phyloP scores from a whole-genome alignment of 2,113 vertebrate genomes.

The Lates calcarifer region DNA sequence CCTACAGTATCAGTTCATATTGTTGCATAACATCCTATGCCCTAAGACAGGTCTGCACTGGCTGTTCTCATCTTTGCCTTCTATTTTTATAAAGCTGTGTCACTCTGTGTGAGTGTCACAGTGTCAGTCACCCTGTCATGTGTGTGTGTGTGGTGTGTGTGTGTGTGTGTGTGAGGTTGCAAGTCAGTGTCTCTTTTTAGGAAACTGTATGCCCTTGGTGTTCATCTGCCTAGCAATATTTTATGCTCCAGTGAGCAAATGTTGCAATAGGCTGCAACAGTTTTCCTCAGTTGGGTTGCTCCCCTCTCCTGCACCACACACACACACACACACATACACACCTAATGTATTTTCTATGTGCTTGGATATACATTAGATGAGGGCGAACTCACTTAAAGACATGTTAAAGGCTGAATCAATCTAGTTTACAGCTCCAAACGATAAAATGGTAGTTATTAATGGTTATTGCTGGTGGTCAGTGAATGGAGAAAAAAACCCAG shows the following conservation, averaged over 20 bases:
- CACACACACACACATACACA: neutral
- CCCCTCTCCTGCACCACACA: neutral
- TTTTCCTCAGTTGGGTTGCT: neutral
- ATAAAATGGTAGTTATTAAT: too few relatives aligned
- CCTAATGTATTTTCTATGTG: too few relatives aligned
- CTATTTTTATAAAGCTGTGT: neutral
- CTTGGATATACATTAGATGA: neutral
- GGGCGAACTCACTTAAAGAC: neutral
- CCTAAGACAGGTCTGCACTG: neutral
- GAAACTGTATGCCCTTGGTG: constrained; percentile 4
- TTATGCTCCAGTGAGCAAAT: constrained; percentile 26
- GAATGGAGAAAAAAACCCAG: too few relatives aligned
- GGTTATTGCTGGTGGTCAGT: too few relatives aligned
- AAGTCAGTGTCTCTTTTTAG: constrained; percentile 11
- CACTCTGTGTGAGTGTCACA: neutral
- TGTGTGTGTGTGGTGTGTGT: constrained; percentile 2
- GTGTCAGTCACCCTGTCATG: neutral
- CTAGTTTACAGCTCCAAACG: too few relatives aligned
- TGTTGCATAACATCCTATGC: neutral
- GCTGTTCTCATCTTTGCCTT: neutral
- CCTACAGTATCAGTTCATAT: neutral
- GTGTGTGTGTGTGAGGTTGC: neutral
- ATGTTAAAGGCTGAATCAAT: neutral
- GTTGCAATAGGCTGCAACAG: constrained; percentile 26
- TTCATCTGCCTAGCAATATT: constrained; percentile 2